Conservation (phyloP, 2,797 vertebrate species). For the Falco rusticolus region DNA sequence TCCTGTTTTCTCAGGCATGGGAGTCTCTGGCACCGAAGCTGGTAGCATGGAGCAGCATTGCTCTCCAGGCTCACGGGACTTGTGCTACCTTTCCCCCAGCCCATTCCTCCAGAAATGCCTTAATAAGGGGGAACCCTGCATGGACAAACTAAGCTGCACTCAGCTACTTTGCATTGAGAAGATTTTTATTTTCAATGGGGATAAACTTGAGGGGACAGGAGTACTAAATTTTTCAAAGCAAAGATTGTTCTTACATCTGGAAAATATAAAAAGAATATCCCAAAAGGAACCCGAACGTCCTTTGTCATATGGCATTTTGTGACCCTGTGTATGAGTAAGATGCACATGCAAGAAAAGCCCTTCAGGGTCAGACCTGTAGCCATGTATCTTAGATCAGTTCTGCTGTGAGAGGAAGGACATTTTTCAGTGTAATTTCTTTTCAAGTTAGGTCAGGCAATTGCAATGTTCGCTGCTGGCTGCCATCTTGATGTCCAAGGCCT, state of each 20-base stretch:
- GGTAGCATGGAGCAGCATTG: not conserved
- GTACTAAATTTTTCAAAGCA: not conserved
- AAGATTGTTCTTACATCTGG: not conserved
- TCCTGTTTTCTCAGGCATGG: not conserved
- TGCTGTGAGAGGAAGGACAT: not conserved
- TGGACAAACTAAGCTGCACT: not conserved
- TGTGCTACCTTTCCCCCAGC: not conserved
- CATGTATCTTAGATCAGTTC: not conserved
- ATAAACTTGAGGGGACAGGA: not conserved
- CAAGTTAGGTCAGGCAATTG: constrained; percentile 8
- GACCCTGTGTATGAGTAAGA: not conserved
- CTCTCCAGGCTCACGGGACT: not conserved
- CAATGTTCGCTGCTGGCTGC: constrained; percentile 3
- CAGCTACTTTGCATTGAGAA: not conserved
- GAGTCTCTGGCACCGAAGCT: not conserved
- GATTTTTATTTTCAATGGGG: not conserved
- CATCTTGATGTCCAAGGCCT: constrained; percentile 54
- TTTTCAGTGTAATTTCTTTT: not conserved
- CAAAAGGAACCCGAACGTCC: not conserved
- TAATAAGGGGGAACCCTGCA: not conserved
- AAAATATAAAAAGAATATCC: not conserved
- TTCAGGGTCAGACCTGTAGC: not conserved
- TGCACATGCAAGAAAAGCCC: not conserved
- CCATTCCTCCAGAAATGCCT: not conserved
- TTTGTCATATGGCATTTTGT: not conserved